Evolutionary conservation across 2,113 vertebrate genomes (phyloP), one percentile per base, ranked within the genome.

Genomic region (Callionymus lyra): DNA sequence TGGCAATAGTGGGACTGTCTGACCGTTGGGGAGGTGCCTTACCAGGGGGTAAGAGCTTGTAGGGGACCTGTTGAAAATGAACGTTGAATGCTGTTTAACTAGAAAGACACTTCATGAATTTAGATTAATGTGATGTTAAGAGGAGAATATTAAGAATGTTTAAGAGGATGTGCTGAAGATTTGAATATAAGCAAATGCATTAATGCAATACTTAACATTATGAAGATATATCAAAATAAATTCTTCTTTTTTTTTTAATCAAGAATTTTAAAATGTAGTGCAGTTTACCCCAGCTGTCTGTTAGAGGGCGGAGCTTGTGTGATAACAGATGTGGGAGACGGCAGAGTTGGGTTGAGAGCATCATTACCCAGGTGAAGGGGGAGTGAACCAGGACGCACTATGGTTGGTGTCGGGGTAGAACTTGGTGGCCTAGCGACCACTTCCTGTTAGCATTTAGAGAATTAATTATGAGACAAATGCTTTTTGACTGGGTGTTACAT

Each of bases 321-420:
- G 72, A 98, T 98, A 77, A 98, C 94, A 0, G 94, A 98, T 16
- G 94, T 98, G 10, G 94, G 94, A 12, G 93, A 98, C 2, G 94
- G 93, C 64, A 97, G 85, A 1, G 92, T 93, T 15, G 91, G 88
- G 39, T 93, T 89, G 32, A 96, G 84, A 2, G 88, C 59, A 38
- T 98, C 92, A 46, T 90, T 92, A 33, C 86, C 87, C 73, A 95
- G 47, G 68, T 91, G 90, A 13, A 98, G 89, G 1, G 93, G 92
- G 48, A 98, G 84, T 17, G 92, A 96, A 59, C 91, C 92, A 0
- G 94, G 94, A 10, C 94, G 90, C 19, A 97, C 88, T 31, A 98
- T 97, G 57, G 94, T 92, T 15, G 93, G 91, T 8, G 92, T 96
- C 0, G 92, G 93, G 0, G 94, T 84, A 6, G 93, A 89, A 41